phyloP scores from a whole-genome alignment of 2,113 vertebrate species.

The Malurus alboscapulatus region DNA sequence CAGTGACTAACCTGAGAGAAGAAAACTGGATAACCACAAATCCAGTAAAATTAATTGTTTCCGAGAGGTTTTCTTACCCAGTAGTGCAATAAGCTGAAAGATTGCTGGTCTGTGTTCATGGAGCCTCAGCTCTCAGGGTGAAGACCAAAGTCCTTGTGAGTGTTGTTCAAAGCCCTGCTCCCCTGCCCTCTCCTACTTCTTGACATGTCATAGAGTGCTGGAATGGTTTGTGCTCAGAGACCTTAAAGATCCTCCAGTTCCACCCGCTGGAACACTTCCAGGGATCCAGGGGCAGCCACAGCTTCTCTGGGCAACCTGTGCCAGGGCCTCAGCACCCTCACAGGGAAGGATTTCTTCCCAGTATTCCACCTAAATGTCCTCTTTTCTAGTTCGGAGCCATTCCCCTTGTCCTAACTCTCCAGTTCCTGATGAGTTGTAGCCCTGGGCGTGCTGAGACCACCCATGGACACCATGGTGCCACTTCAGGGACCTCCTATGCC shows the following conservation, averaged over 20 bases:
- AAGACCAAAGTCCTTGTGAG: rapidly evolving
- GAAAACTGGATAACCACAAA: background rate
- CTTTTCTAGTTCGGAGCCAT: background rate
- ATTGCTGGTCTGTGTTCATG: background rate
- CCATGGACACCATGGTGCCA: background rate
- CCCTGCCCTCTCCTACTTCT: background rate
- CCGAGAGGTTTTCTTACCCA: background rate
- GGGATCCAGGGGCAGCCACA: background rate
- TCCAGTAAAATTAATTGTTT: background rate
- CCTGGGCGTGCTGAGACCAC: rapidly evolving
- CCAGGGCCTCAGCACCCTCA: background rate
- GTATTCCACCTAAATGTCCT: background rate
- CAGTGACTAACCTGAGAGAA: background rate
- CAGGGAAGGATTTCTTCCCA: background rate
- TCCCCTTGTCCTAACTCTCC: background rate
- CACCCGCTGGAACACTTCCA: background rate
- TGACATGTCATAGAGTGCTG: background rate
- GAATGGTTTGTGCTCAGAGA: background rate
- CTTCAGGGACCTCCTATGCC: rapidly evolving
- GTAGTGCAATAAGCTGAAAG: background rate
- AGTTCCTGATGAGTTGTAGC: background rate
- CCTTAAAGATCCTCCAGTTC: background rate
- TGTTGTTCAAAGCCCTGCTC: background rate
- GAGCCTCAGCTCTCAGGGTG: background rate
- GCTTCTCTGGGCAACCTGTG: background rate